These are phyloP conservation scores for Poecilobothrus nobilitatus DNA, from an alignment of 2,888 invertebrate species.

Conservation along the genomic window DNA sequence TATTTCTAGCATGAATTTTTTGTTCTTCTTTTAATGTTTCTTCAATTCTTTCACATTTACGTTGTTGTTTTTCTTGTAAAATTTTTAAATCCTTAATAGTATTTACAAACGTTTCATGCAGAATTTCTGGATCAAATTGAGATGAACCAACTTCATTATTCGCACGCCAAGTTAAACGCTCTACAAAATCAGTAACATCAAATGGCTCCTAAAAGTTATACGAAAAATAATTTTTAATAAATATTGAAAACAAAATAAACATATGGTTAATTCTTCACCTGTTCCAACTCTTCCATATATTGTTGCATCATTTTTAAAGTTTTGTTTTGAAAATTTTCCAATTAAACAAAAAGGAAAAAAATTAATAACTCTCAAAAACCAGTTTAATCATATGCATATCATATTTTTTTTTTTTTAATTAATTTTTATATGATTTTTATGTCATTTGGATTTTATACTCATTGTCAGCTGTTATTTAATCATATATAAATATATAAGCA, in stretches of 20 bases:
- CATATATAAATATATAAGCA: too few relatives aligned
- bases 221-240: constrained; percentile 12
- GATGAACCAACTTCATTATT: constrained; percentile 64
- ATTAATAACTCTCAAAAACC: too few relatives aligned
- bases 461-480: too few relatives aligned
- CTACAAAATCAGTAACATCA: constrained; percentile 95
- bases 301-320: constrained; percentile 69
- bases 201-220: constrained; percentile 72
- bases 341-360: too few relatives aligned
- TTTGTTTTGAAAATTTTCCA: neutral
- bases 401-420: too few relatives aligned
- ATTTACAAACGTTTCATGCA: constrained; percentile 87
- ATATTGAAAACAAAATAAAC: neutral
- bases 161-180: constrained; percentile 89
- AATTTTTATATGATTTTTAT: too few relatives aligned
- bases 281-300: constrained; percentile 79
- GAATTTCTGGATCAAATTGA: constrained; percentile 74
- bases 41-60: constrained; percentile 78
- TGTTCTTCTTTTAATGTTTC: constrained; percentile 78
- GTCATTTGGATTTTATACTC: too few relatives aligned
- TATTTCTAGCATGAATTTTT: constrained; percentile 68
- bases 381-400: too few relatives aligned
- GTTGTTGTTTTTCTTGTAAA: constrained; percentile 74
- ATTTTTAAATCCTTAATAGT: constrained; percentile 76
- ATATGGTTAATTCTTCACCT: constrained; percentile 47